Base-by-base conservation (phyloP, 2,797 vertebrate genomes). In the Discoglossus pictus region DNA sequence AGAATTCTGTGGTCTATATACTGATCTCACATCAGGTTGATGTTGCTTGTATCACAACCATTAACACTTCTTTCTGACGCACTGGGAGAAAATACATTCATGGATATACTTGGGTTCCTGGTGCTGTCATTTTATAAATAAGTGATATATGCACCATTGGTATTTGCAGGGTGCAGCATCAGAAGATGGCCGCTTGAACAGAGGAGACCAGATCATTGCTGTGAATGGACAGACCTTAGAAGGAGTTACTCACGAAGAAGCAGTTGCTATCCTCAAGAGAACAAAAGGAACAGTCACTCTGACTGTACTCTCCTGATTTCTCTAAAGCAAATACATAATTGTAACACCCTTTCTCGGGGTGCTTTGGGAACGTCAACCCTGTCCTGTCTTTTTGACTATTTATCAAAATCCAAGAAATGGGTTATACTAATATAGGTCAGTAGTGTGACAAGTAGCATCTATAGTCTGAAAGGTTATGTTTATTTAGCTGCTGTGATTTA, bases 201-300 rank as follows among this genome's bases (percentile, higher is more conserved):
- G 97, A 1, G 97, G 97, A 0, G 97, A 99, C 84, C 97, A 99
- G 79, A 97, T 99, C 61, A 92, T 99, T 72, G 96, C 97, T 1
- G 97, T 99, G 34, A 99, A 97, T 11, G 92, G 92, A 9, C 95
- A 97, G 80, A 94, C 88, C 65, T 89, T 99, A 72, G 96, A 99
- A 72, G 94, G 94, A 1, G 94, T 97, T 20, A 98, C 95, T 15
- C 97, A 99, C 0, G 97, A 99, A 81, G 97, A 99, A 76, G 97
- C 97, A 0, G 95, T 99, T 1, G 87, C 92, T 75, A 95, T 97
- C 80, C 86, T 99, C 69, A 99, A 99, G 79, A 90, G 91, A 80
- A 98, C 97, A 78, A 98, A 96, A 87, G 97, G 97, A 81, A 87
- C 86, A 0, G 94, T 99, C 75, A 96, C 93, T 1, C 83, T 99